Evolutionary conservation across 2,797 vertebrate species (phyloP).

Genomic region (Megaceryle alcyon): DNA sequence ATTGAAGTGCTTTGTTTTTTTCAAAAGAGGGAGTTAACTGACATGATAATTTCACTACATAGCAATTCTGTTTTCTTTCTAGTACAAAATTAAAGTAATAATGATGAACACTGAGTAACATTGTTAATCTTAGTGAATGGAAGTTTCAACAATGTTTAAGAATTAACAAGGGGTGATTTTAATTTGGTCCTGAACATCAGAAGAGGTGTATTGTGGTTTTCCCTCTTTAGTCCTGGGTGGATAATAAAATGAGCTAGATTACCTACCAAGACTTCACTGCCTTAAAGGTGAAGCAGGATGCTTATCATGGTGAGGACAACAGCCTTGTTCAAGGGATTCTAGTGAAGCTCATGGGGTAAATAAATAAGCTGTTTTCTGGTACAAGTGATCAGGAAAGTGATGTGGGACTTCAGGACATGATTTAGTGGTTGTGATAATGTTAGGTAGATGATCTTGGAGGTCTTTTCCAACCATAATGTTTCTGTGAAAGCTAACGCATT

Average conservation of each 20-base stretch:
- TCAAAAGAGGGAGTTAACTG: not conserved
- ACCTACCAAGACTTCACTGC: not conserved
- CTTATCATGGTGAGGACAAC: not conserved
- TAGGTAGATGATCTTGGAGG: no score
- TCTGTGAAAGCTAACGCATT: not conserved
- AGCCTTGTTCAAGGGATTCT: not conserved
- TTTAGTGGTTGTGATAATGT: no score
- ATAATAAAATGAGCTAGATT: not conserved
- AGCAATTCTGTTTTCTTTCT: slow-evolving; percentile 8
- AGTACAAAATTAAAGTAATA: not conserved
- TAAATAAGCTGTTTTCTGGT: not conserved
- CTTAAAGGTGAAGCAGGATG: not conserved
- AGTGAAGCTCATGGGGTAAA: not conserved
- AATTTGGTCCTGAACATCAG: not conserved
- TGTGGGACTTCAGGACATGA: no score
- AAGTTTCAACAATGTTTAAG: not conserved
- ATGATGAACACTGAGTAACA: not conserved
- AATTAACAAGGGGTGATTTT: not conserved
- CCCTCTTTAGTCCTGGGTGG: not conserved
- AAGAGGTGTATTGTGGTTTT: not conserved
- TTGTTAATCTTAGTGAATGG: not conserved
- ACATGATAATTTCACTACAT: slow-evolving; percentile 12
- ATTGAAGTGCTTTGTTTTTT: slow-evolving; percentile 1
- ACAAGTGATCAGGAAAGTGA: not conserved
- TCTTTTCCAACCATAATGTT: no score